Evolutionary conservation across 2,113 vertebrate genomes (phyloP), one percentile per base, ranked within the genome.

Genomic region (Parotia lawesii): DNA sequence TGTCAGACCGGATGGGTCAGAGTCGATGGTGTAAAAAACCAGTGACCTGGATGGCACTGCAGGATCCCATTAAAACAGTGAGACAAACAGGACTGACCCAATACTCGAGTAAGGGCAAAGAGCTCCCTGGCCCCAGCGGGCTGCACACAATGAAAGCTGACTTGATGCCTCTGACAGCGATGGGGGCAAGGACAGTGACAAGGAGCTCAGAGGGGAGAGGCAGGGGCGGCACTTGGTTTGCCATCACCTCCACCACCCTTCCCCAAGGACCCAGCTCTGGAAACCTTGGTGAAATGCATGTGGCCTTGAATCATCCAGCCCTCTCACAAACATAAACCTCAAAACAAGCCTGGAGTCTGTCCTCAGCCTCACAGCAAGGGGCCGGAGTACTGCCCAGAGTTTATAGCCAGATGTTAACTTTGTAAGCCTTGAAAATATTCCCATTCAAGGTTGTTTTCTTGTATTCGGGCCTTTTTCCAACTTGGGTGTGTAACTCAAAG

Each of bases 51-150:
- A 51, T 29, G 57, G 61, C 60, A 37, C 22, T 72, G 57, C 53
- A 64, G 57, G 17, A 56, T 89, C 50, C 54, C 69, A 35, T 12
- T 31, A 6, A 53, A 70, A 45, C 64, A 13, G 9, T 6, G 22
- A 61, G 82, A 61, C 40, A 51, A 71, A 45, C 15, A 38, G 14
- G 22, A 40, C 58, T 53, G 40, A n/a, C 74, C 70, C 58, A 75
- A 16, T 10, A 20, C 24, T 45, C 9, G 22, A 81, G 44, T 15
- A 89, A 57, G 40, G 6, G 51, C 64, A 28, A 19, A 44, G 35
- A 42, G 10, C 12, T 85, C n/a, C 33, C 45, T 0, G 2, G 19
- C 35, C 44, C 29, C 4, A 1, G 27, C 0, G 0, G 16, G 37
- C 13, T 69, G 38, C 35, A 19, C 0, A 0, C 51, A 67, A 15